Evolutionary conservation across 2,888 invertebrate genomes (phyloP).

Genomic region (Alcis repandata): DNA sequence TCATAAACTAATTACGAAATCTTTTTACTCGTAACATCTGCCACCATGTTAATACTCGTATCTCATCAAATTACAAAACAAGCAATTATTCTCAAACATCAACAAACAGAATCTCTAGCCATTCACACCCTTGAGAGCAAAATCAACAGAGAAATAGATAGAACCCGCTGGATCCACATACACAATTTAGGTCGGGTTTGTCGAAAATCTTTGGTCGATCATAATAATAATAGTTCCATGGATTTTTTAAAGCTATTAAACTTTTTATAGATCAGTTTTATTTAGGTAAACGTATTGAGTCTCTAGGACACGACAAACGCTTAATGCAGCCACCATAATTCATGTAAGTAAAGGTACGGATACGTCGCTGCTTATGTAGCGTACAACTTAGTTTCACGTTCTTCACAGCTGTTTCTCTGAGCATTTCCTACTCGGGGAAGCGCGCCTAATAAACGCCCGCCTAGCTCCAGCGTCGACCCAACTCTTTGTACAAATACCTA

Average conservation of each 20-base stretch:
- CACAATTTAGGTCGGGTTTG: too few relatives aligned
- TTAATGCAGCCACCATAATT: too few relatives aligned
- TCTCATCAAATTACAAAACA: conserved; percentile 25
- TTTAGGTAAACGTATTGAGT: too few relatives aligned
- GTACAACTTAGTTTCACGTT: background rate
- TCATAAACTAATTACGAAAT: background rate
- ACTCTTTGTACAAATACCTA: conserved; percentile 35
- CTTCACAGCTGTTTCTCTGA: background rate
- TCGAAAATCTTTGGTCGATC: too few relatives aligned
- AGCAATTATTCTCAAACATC: conserved; percentile 26
- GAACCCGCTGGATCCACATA: too few relatives aligned
- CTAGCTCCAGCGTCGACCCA: conserved; percentile 35
- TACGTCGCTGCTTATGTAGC: too few relatives aligned
- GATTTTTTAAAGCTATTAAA: too few relatives aligned
- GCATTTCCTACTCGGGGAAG: background rate
- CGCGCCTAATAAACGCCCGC: conserved; percentile 39
- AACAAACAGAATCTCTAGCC: conserved; percentile 36
- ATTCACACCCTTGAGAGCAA: background rate
- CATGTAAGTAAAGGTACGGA: too few relatives aligned
- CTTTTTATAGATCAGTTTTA: too few relatives aligned
- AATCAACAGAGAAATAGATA: background rate
- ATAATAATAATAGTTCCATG: too few relatives aligned
- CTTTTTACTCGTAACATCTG: conserved; percentile 15
- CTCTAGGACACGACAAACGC: too few relatives aligned
- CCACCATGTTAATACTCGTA: conserved; percentile 11